Evolutionary conservation across 2,113 vertebrate species (phyloP), one percentile per base, ranked within the genome.

Genomic region (Oncorhynchus keta): DNA sequence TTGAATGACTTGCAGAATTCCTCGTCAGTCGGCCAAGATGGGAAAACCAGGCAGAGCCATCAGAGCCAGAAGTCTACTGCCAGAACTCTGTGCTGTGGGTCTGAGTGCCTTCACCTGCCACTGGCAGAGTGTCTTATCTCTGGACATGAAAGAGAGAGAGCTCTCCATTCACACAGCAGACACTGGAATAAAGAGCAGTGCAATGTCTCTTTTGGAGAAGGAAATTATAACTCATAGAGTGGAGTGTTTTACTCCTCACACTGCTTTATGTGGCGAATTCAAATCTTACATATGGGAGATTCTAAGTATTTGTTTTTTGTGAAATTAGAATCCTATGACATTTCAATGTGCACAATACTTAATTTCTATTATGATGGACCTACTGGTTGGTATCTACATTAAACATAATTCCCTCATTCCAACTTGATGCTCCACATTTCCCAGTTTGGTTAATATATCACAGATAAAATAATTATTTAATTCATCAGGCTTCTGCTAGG

Each of bases 1-100:
- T 88, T 88, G 85, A 92, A 84, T 76, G 74, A 26, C 83, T 86
- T 86, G 81, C 82, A 76, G 87, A 89, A 83, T 69, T 75, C 49
- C 79, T 85, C 76, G 76, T 84, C 81, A 77, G 83, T 57, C 70
- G 70, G 77, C 71, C 32, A 39, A n/a, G 71, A 85, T 81, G 81
- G 81, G 79, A 81, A 84, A 78, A 64, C 76, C 83, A 45, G 39
- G 39, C 39, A 45, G 2, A 45, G 9, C 39, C 39, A 11, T 45
- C 39, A 83, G 82, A 16, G 48, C 81, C 72, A 84, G 73, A 62
- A 59, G 26, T 62, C 59, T n/a, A 7, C 69, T 72, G 67, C 78
- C 74, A 16, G 76, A 71, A 20, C 49, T 35, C 26, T n/a, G 49
- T 7, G 80, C 70, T 28, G 70, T 55, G 72, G 78, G 79, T 76